phyloP scores from a whole-genome alignment of 2,888 invertebrate genomes.

The Drosophila tripunctata region DNA sequence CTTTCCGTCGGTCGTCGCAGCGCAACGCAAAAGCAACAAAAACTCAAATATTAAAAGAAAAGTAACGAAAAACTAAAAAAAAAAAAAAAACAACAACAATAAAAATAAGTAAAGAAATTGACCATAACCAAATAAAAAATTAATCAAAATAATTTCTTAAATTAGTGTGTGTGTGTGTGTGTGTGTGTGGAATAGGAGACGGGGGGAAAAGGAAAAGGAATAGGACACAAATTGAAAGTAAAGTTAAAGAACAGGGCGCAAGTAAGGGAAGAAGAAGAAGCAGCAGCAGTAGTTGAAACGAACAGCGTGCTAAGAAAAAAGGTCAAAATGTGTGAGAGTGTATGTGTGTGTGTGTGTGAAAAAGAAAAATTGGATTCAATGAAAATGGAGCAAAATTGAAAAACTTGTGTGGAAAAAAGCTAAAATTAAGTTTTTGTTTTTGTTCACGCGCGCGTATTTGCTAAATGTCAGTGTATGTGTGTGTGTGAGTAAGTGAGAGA shows the following conservation, averaged over 20 bases:
- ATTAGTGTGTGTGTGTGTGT: conserved; percentile 54
- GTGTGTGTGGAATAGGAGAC: conserved; percentile 56
- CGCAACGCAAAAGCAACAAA: conserved; percentile 49
- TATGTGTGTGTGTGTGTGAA: conserved; percentile 3
- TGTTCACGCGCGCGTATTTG: conserved; percentile 66
- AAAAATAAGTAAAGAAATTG: conserved; percentile 51
- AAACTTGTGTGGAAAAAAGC: conserved; percentile 69
- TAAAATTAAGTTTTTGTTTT: conserved; percentile 78
- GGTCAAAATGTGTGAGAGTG: conserved; percentile 54
- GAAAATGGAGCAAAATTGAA: conserved; percentile 74
- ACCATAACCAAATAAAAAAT: conserved; percentile 72
- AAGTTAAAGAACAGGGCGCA: conserved; percentile 62
- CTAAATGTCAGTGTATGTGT: conserved; percentile 23
- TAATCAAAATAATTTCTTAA: conserved; percentile 66
- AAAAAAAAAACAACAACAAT: conserved; percentile 29
- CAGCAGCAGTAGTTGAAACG: conserved; percentile 35
- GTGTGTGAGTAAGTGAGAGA: conserved; percentile 4
- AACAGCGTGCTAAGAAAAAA: conserved; percentile 65
- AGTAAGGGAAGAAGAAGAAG: conserved; percentile 39
- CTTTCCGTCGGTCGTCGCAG: conserved; percentile 46
- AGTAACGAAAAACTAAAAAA: conserved; percentile 33
- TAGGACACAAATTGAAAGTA: conserved; percentile 62
- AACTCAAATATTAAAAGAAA: conserved; percentile 36
- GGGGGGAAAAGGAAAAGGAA: conserved; percentile 51
- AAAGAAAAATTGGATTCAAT: conserved; percentile 46